These are phyloP conservation scores for Catocala nupta DNA, from an alignment of 2,888 invertebrate genomes.

Conservation along the genomic window DNA sequence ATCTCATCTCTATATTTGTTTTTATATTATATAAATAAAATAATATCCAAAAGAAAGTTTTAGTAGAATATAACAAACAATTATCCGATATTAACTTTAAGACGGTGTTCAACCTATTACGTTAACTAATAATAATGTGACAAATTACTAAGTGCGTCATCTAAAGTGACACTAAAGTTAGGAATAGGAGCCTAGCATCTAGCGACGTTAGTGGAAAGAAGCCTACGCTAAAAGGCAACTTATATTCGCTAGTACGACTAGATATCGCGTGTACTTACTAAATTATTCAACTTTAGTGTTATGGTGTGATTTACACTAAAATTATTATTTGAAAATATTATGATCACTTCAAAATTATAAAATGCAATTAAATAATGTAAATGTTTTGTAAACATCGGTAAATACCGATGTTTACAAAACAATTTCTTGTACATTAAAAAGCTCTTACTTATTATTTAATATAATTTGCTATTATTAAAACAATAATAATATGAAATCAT, in stretches of 20 bases:
- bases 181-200: conserved; percentile 38
- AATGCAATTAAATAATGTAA: neutral
- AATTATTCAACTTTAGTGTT: neutral
- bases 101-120: conserved; percentile 3
- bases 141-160: conserved; percentile 20
- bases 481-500: no score
- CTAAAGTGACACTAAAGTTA: conserved; percentile 26
- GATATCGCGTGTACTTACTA: conserved; percentile 24
- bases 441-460: no score
- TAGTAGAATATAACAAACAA: no score
- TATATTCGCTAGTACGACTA: conserved; percentile 42
- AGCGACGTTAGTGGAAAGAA: conserved; percentile 40
- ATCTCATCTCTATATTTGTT: no score
- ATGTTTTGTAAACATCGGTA: no score
- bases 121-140: conserved; percentile 1
- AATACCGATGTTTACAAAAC: no score
- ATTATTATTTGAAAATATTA: neutral
- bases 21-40: no score
- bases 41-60: no score
- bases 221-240: conserved; percentile 49
- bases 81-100: neutral
- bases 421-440: no score
- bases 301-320: conserved; percentile 4
- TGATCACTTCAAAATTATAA: neutral
- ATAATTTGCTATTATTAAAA: no score